Base-by-base conservation (phyloP, 2,888 invertebrate genomes). In the Acanthococcus lagerstroemiae region DNA sequence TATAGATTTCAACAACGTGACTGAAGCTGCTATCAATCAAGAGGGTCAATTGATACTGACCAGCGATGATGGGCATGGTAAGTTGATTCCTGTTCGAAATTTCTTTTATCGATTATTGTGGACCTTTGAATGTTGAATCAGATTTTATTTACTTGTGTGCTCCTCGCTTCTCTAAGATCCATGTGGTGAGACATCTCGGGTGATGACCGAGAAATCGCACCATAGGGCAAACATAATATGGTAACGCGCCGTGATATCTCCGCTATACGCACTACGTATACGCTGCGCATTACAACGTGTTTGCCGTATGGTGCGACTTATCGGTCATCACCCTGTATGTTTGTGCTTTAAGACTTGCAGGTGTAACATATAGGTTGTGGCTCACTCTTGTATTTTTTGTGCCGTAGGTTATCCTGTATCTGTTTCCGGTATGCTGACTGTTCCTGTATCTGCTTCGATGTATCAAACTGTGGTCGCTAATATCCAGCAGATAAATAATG, bases 381-480 rank as follows among this genome's bases (percentile, higher is more conserved):
- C 15, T 30, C 15, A 37, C n/a, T 37, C 12, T 3, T 37, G 37
- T 37, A 37, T 15, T 15, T 37, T 37, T 2, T 37, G n/a, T 37
- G 37, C 50, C 30, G 9, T 30, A 60, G 60, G 60, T 22, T 86
- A 86, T 79, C 88, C 88, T 58, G 86, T 90, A 72, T 86, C 88
- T 71, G 91, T 91, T 73, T 88, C 91, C 73, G 94, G 94, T 68
- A 93, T 95, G 80, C 93, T 95, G 76, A 93, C 95, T 65, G 90
- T 95, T 73, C 95, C 95, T 66, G 92, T 95, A 69, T 89, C 91
- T 50, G 89, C 90, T 67, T 90, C 92, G 69, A 92, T 95, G 88
- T 95, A 95, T 81, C 95, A 95, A 80, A 90, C 92, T 68, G 93
- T 95, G 82, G 89, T 94, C 75, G 90, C 93, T 66, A 89, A 89